A percentile compares a stretch with the other conserved stretches of the same genome.
phyloP scores from a whole-genome alignment of 2,888 invertebrate species.

The Dryadula phaetusa region DNA sequence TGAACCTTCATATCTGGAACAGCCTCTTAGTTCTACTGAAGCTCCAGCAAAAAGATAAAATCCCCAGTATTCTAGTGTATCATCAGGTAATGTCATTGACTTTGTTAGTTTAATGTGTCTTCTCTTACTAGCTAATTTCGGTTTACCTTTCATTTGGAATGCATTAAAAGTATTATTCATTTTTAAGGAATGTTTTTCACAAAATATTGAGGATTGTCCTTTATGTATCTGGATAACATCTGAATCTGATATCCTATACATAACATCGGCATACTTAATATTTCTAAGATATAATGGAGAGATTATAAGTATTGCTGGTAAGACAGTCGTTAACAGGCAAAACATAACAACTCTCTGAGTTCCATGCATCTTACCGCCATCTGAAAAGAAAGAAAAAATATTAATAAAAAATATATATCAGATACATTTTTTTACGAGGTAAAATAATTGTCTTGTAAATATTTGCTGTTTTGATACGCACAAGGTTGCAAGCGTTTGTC shows the following conservation, averaged over 20 bases:
- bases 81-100: slow-evolving; percentile 92
- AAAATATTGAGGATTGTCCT: slow-evolving; percentile 93
- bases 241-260: slow-evolving; percentile 91
- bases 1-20: slow-evolving; percentile 91
- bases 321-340: slow-evolving; percentile 89
- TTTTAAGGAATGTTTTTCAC: slow-evolving; percentile 89
- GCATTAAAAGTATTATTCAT: slow-evolving; percentile 90
- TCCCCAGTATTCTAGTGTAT: slow-evolving; percentile 95
- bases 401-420: neutral
- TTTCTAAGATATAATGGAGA: slow-evolving; percentile 91
- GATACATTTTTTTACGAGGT: neutral
- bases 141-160: slow-evolving; percentile 88
- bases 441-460: slow-evolving; percentile 4
- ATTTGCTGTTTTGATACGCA: slow-evolving; percentile 7
- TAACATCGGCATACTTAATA: slow-evolving; percentile 90
- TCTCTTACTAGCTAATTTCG: slow-evolving; percentile 87
- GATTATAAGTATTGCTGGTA: slow-evolving; percentile 90
- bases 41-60: slow-evolving; percentile 93
- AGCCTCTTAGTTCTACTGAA: slow-evolving; percentile 90
- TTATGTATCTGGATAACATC: slow-evolving; percentile 93
- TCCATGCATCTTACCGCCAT: slow-evolving; percentile 90
- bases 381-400: slow-evolving; percentile 70
- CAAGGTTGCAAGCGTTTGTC: slow-evolving; percentile 12
- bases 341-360: slow-evolving; percentile 91
- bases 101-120: slow-evolving; percentile 92